These are phyloP conservation scores for Eupithecia exiguata DNA, from an alignment of 2,888 invertebrate genomes.

Conservation along the genomic window DNA sequence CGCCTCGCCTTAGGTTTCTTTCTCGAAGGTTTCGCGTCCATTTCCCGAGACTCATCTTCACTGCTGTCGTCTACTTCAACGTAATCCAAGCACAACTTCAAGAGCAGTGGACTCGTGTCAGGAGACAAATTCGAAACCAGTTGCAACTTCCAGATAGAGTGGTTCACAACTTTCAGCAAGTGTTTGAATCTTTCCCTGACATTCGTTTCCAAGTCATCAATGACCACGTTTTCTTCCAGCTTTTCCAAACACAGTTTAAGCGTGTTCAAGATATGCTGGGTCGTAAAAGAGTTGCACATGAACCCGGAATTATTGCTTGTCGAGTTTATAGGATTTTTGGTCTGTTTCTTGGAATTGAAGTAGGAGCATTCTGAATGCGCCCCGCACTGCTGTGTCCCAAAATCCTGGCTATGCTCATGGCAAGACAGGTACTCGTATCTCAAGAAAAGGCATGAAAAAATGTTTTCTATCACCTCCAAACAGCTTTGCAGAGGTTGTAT, in stretches of 20 bases:
- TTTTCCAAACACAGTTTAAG: slow-evolving; percentile 82
- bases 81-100: slow-evolving; percentile 76
- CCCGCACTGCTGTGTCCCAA: slow-evolving; percentile 62
- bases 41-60: slow-evolving; percentile 74
- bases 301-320: slow-evolving; percentile 75
- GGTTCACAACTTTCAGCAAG: slow-evolving; percentile 82
- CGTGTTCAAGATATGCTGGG: slow-evolving; percentile 83
- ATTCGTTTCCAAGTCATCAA: slow-evolving; percentile 59
- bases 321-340: slow-evolving; percentile 55
- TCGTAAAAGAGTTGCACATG: slow-evolving; percentile 84
- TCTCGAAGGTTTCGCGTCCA: slow-evolving; percentile 62
- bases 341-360: slow-evolving; percentile 76
- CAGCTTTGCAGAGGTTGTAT: slow-evolving; percentile 77
- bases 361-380: slow-evolving; percentile 80
- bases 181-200: slow-evolving; percentile 61
- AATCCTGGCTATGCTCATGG: slow-evolving; percentile 76
- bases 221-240: slow-evolving; percentile 65
- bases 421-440: slow-evolving; percentile 85
- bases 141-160: slow-evolving; percentile 89
- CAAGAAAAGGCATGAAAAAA: slow-evolving; percentile 88
- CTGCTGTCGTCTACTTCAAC: slow-evolving; percentile 78
- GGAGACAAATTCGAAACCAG: slow-evolving; percentile 85
- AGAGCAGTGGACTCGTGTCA: slow-evolving; percentile 69
- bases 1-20: slow-evolving; percentile 72
- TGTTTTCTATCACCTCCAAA: slow-evolving; percentile 87